Evolutionary conservation across 2,797 vertebrate species (phyloP).

Genomic region (Tragelaphus oryx): DNA sequence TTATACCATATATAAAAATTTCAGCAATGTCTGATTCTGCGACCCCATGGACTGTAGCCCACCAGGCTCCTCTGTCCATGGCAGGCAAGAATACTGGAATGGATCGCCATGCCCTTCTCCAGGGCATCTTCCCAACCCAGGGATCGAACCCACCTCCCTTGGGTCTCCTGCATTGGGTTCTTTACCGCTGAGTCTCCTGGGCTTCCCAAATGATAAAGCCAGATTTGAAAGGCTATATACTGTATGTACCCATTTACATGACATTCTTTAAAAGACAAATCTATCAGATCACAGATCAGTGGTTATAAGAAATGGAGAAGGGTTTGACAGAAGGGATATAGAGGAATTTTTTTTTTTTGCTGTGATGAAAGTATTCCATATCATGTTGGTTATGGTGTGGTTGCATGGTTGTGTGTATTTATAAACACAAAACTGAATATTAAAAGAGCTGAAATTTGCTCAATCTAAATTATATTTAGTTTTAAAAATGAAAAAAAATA

Average conservation of each 20-base stretch:
- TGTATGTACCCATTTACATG: background rate
- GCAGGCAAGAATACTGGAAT: background rate
- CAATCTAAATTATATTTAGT: background rate
- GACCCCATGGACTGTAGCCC: background rate
- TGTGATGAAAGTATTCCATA: background rate
- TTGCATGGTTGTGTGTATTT: background rate
- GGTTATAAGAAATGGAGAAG: background rate
- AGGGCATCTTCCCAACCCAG: background rate
- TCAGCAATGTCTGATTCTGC: background rate
- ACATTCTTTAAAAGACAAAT: background rate
- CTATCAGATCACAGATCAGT: background rate
- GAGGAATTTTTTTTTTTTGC: background rate
- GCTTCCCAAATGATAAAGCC: background rate
- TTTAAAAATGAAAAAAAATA: background rate
- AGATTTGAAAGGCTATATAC: background rate
- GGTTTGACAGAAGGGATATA: background rate
- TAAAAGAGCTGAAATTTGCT: background rate
- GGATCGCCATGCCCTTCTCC: background rate
- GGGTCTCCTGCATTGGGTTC: background rate
- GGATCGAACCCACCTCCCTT: background rate
- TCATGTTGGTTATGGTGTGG: background rate
- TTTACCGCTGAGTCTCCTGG: background rate
- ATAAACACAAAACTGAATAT: background rate
- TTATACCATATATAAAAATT: background rate
- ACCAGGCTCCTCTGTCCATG: background rate